Evolutionary conservation across 2,113 vertebrate genomes (phyloP), one percentile per base, ranked within the genome.

Genomic region (Gymnorhina tibicen): DNA sequence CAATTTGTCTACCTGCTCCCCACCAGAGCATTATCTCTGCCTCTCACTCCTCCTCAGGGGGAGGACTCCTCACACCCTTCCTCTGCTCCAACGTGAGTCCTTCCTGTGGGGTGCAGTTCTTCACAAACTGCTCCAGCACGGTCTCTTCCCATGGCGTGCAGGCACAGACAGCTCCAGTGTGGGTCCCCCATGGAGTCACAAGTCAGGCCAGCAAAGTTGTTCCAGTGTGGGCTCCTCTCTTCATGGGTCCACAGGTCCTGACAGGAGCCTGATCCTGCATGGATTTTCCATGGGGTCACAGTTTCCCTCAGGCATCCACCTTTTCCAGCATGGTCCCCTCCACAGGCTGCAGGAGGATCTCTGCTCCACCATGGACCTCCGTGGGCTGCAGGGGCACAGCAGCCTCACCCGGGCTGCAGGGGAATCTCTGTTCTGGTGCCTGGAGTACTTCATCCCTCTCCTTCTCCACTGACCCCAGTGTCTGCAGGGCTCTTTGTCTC

Each of bases 401-500:
- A n/a, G 53, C 53, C 24, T n/a, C 69, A 53, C 12, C 27, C 0
- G 0, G 52, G 9, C 44, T 74, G 33, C 44, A 37, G 27, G 10
- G 37, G 16, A 74, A 37, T 14, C 37, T 66, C 68, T 3, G 33
- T 44, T 33, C 33, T 0, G 1, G 33, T 2, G 24, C 13, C 78
- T 75, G 60, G 77, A 60, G 13, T 2, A 18, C 11, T 21, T 41
- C 1, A 0, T 46, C 23, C 53, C 13, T 5, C 28, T 68, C 46
- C 59, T 47, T 28, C 75, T 59, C 16, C 77, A 74, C 46, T 30
- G 39, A 14, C 9, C 37, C 20, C 22, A 39, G 11, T 27, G n/a
- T 53, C 70, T 76, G 70, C 62, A 69, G 86, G 4, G 30, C 1
- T 68, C 7, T 4, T 62, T 9, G 28, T n/a, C 44, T 32, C 59